Evolutionary conservation across 2,888 invertebrate species (phyloP), one percentile per base, ranked within the genome.

Genomic region (Volucella bombylans): DNA sequence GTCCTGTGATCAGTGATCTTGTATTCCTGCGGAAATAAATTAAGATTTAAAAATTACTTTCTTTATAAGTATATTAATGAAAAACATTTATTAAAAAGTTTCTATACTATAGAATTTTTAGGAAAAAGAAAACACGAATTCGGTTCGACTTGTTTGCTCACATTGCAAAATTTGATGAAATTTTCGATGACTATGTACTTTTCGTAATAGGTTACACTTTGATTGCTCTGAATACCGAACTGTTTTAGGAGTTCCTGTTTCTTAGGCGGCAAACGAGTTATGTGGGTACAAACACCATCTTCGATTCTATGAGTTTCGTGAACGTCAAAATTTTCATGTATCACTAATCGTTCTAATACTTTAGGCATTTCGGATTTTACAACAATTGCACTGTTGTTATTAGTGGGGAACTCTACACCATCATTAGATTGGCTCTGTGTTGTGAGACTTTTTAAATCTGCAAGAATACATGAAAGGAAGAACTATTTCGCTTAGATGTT

Each of bases 221-320:
- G 91, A 91, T 90, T 91, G 90, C 90, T 91, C 90, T 91, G 92
- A 90, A 91, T 91, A 91, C 92, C 91, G 90, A 91, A 91, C 90
- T 91, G 91, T 91, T 91, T 91, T 87, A 91, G 89, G 86, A 91
- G 88, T 89, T 91, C 91, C 90, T 91, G 91, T 87, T 91, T 91
- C 88, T 91, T 91, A 68, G 91, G 91, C 88, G 91, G 91, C 87
- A 91, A 88, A 86, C 91, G 91, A 79, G 90, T 90, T 87, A 91
- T 90, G 86, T 91, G 91, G 78, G 91, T 91, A 86, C 90, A 90
- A 85, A 91, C 90, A 77, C 91, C 91, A 86, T 91, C 91, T 88
- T 91, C 91, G 67, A 91, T 90, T 83, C 91, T 89, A 88, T 91
- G 91, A 65, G 90, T 89, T 87, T 91, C 91, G 77, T 91, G 91